A percentile compares a stretch with the other conserved stretches of the same genome.
Evolutionary conservation across 35 echinoderm and acorn worm genomes (phyloP).

Genomic region (Holothuria glaberrima): DNA sequence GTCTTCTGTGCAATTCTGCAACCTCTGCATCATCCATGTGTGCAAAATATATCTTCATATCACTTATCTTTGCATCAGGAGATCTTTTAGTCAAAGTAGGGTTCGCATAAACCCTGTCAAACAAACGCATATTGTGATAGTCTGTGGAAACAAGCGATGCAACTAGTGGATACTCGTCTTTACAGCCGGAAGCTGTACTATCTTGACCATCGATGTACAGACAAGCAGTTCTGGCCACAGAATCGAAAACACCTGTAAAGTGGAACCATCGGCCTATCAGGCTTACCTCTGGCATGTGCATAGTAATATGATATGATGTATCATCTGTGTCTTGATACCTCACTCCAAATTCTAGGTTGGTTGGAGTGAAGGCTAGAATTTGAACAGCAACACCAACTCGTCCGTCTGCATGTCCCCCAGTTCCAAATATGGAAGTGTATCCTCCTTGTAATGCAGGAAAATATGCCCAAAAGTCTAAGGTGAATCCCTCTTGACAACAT

Average conservation of each 20-base stretch:
- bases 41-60: slow-evolving; percentile 33
- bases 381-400: neutral
- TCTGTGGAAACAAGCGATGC: neutral
- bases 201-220: neutral
- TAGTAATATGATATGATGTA: neutral
- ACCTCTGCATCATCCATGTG: neutral
- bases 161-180: neutral
- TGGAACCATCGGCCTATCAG: neutral
- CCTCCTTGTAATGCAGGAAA: neutral
- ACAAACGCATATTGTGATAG: slow-evolving; percentile 10
- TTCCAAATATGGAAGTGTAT: neutral
- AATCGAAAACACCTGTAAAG: neutral
- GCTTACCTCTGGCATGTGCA: neutral
- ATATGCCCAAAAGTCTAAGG: slow-evolving; percentile 37
- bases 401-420: neutral
- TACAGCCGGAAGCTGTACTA: too few species aligned
- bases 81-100: neutral
- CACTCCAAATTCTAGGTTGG: too few species aligned
- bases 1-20: neutral
- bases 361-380: too few species aligned
- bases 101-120: neutral
- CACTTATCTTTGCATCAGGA: slow-evolving; percentile 1
- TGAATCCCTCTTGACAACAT: slow-evolving; percentile 18
- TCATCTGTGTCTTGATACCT: neutral
- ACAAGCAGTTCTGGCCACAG: neutral